Conservation (phyloP, 2,113 vertebrate genomes). For the Myiagra hebetior region DNA sequence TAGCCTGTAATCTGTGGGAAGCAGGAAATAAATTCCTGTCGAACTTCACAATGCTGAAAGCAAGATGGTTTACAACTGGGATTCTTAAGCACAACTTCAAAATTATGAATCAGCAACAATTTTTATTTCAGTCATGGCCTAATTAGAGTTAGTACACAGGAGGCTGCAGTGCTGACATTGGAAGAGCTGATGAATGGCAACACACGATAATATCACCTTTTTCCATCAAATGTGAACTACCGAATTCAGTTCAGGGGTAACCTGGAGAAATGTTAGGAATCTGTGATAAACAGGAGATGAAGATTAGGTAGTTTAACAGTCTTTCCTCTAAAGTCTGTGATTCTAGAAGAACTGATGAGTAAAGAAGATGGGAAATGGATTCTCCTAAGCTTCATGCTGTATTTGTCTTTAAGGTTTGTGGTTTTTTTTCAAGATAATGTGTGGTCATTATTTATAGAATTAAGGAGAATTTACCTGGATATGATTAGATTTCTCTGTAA, state of each 20-base stretch:
- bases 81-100: not conserved
- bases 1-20: not conserved
- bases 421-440: not conserved
- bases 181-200: not conserved
- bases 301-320: not conserved
- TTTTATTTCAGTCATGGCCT: not conserved
- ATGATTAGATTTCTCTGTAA: not conserved
- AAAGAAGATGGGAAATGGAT: not conserved
- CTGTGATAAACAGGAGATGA: not conserved
- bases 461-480: not conserved
- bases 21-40: not conserved
- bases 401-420: not conserved
- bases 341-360: not conserved
- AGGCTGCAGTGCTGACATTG: not conserved
- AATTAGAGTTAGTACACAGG: not conserved
- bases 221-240: not conserved
- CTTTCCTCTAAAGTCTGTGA: not conserved
- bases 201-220: not conserved
- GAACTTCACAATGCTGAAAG: not conserved
- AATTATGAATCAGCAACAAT: not conserved
- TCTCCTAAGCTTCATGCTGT: not conserved
- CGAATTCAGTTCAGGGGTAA: not conserved
- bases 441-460: not conserved
- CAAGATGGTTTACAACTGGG: not conserved
- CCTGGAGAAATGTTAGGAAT: not conserved